Conservation (phyloP, 2,113 vertebrate species). For the Abramis brama region DNA sequence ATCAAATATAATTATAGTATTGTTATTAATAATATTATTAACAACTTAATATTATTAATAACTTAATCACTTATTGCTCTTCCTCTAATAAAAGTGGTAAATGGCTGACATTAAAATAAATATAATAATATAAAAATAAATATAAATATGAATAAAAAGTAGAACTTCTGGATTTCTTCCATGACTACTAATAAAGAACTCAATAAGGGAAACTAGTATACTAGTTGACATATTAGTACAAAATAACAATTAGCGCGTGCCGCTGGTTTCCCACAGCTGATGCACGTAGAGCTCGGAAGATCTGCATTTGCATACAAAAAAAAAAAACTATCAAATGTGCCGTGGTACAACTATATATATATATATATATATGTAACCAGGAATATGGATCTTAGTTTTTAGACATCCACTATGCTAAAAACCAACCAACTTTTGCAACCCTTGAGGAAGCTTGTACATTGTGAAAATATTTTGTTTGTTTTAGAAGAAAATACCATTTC, state of each 20-base stretch:
- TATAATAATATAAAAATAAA: too few relatives aligned
- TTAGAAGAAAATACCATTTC: too few relatives aligned
- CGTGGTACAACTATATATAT: too few relatives aligned
- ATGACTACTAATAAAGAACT: not conserved
- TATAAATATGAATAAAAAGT: not conserved
- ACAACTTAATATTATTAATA: too few relatives aligned
- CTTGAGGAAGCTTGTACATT: too few relatives aligned
- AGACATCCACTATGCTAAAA: too few relatives aligned
- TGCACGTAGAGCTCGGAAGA: not conserved
- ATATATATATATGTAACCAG: not conserved
- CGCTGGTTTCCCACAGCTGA: not conserved
- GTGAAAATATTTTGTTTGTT: too few relatives aligned
- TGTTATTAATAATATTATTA: too few relatives aligned
- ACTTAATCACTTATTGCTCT: not conserved
- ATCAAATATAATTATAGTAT: too few relatives aligned
- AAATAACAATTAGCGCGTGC: not conserved
- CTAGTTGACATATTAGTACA: not conserved
- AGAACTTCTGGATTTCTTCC: not conserved
- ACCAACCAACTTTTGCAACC: too few relatives aligned
- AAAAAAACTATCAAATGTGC: too few relatives aligned
- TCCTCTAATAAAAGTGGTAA: not conserved
- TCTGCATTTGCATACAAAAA: too few relatives aligned
- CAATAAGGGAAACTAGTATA: not conserved
- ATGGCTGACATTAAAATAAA: not conserved
- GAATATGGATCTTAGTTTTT: not conserved